Evolutionary conservation across 2,888 invertebrate species (phyloP), one percentile per base, ranked within the genome.

Genomic region (Palloptera scutellata): DNA sequence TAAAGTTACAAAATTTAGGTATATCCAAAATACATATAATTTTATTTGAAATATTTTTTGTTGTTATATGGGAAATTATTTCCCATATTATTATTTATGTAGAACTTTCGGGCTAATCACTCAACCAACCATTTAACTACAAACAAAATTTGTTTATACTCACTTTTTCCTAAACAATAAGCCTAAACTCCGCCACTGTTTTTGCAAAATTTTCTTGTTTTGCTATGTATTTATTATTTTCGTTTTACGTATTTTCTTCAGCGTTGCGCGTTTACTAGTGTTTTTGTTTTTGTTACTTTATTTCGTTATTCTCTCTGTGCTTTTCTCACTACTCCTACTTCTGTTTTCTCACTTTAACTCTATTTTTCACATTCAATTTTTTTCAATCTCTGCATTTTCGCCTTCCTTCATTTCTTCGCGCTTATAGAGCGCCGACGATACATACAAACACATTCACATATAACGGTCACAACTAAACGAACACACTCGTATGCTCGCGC

Each of bases 391-490:
- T 43, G 5, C 42, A 20, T 12, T 48, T 66, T 54, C 48, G 53
- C 66, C 15, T 43, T 53, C 42, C 15, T 40, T 53, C 53, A 10
- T 15, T 30, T 73, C 77, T 78, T 78, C 74, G 76, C 77, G 68
- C 72, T 75, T 74, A 68, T 73, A 71, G 73, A 71, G 75, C 68
- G 64, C 73, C 68, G 73, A 51, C 67, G 42, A 41, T 17, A 68
- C 67, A 70, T 69, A 57, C 64, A 60, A 57, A 20, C 52, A 11
- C 54, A 57, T 41, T 67, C 11, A 58, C 66, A 17, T 30, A 42
- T 58, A 52, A 64, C 63, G 57, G 42, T 51, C 30, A 15, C 51
- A 51, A 54, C 45, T 54, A 53, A 57, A 68, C 70, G 64, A 68
- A 61, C 71, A 66, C 65, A 60, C 61, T 70, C 61, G 70, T 57